Base-by-base conservation (phyloP, 2,888 invertebrate species). In the Peribatodes rhomboidaria region DNA sequence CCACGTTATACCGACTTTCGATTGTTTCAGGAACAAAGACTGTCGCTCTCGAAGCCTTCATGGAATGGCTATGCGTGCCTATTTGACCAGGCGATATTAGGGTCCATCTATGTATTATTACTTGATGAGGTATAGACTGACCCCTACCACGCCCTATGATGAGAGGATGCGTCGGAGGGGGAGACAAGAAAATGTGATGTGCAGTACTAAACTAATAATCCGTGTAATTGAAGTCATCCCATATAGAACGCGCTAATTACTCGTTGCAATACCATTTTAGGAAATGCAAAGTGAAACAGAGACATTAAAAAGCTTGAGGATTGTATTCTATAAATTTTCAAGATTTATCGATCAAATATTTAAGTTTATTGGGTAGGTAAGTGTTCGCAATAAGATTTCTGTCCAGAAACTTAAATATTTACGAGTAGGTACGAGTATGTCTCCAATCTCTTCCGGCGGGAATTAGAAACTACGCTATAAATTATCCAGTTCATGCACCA, bases 11-110 rank as follows among this genome's bases (percentile, higher is more conserved):
- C 81, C 78, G 74, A 68, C 71, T 74, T 73, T 79, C 79, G 76
- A 86, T 86, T 84, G 84, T 84, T 83, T 84, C 80, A 80, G 78
- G 80, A 83, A 88, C 83, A 86, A 85, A 83, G 86, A 81, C 67
- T 71, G 72, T 65, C 61, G 63, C 66, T 63, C 61, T 65, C 52
- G 56, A 54, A 49, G 70, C 70, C 61, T 70, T 64, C 72, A 64
- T 54, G 69, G 70, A 70, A 72, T 68, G 68, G 41, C 66, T 66
- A 65, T 47, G 56, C 47, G 58, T 47, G 44, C 35, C 61, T 66
- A 61, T 65, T 65, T 53, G 20, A 13, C 47, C 33, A 20, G 47
- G 42, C n/a, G 13, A 37, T 55, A 49, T 49, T 64, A 47, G 54
- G 54, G 35, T 11, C 39, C 11, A 13, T 42, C 49, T 42, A 49